These are phyloP conservation scores for Aphodius granarius DNA, from an alignment of 2,888 invertebrate genomes.

Conservation along the genomic window DNA sequence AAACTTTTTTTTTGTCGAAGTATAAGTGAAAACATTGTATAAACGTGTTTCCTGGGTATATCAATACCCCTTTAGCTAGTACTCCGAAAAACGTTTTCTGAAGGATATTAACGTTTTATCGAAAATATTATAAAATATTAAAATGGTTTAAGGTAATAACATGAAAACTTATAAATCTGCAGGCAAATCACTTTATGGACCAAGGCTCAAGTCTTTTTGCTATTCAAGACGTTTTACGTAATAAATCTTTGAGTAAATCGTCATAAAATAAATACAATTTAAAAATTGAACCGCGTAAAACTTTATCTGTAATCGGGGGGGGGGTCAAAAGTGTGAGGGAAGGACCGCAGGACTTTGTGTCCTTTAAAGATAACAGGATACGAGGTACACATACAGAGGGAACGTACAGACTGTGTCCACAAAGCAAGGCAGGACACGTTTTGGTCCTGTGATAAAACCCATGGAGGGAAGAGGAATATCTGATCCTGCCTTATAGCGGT, in stretches of 20 bases:
- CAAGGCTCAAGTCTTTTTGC: no score
- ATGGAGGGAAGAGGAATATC: background rate
- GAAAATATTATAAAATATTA: no score
- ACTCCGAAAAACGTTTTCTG: no score
- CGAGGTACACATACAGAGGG: background rate
- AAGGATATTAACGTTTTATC: no score
- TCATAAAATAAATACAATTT: background rate
- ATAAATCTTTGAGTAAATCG: background rate
- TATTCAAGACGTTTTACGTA: no score
- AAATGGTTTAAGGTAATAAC: no score
- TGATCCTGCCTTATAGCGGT: background rate
- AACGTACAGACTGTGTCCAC: background rate
- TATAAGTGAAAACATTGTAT: no score
- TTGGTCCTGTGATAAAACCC: background rate
- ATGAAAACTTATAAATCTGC: no score
- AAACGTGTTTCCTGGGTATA: no score
- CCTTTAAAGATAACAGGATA: background rate
- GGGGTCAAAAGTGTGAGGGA: background rate
- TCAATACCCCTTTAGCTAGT: no score
- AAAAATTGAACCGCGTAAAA: background rate
- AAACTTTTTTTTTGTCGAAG: no score
- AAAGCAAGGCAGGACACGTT: background rate
- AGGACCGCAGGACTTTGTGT: background rate
- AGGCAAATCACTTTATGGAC: no score
- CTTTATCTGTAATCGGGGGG: background rate